Evolutionary conservation across 2,113 vertebrate genomes (phyloP).

Genomic region (Cephalopterus ornatus): DNA sequence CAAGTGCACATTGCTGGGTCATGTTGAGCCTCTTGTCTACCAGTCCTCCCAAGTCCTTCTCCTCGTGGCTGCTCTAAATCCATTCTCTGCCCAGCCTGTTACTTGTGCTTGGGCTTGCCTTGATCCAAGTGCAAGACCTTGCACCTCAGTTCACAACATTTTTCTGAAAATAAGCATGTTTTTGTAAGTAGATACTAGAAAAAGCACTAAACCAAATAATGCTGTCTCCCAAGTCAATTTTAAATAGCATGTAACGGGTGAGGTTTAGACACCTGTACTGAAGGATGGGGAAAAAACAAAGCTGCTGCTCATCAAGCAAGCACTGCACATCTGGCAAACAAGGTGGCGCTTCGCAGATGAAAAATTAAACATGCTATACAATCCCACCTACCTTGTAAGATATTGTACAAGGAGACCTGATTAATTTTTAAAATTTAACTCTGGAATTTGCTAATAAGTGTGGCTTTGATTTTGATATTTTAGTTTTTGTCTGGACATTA

Average conservation of each 20-base stretch:
- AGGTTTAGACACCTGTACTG: neutral
- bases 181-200: neutral
- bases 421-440: neutral
- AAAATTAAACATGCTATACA: neutral
- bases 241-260: neutral
- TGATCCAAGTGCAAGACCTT: neutral
- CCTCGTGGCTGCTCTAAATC: neutral
- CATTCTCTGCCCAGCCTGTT: neutral
- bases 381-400: neutral
- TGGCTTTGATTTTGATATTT: neutral
- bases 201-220: neutral
- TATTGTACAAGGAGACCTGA: neutral
- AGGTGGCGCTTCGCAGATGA: neutral
- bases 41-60: neutral
- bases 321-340: neutral
- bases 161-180: neutral
- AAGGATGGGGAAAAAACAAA: neutral
- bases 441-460: neutral
- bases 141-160: neutral
- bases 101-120: neutral
- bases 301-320: neutral
- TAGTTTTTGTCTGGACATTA: neutral
- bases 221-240: neutral
- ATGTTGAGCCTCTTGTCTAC: neutral
- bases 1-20: neutral